Percentiles rank a stretch among this genome's conserved stretches.
Evolutionary conservation across 2,797 vertebrate species (phyloP).

Genomic region (Avahi laniger): DNA sequence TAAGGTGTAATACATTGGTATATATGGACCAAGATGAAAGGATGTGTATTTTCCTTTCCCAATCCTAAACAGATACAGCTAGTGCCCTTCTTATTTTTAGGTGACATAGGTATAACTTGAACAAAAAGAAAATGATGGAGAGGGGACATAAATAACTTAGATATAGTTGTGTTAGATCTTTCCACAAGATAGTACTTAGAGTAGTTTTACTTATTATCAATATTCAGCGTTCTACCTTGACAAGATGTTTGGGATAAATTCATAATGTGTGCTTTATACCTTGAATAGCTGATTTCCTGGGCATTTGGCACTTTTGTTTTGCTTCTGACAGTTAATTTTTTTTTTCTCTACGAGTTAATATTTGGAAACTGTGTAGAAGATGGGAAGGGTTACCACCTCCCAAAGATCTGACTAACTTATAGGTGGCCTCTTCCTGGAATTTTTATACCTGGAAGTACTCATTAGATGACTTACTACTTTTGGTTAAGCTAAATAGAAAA

Average conservation of each 20-base stretch:
- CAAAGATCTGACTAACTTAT: not conserved
- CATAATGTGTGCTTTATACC: not conserved
- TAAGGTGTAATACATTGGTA: not conserved
- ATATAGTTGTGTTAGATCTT: not conserved
- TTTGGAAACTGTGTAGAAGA: not conserved
- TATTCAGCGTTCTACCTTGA: not conserved
- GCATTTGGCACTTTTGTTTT: not conserved
- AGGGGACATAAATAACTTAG: not conserved
- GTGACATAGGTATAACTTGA: not conserved
- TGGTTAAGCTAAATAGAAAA: conserved; percentile 15
- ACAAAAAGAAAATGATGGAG: not conserved
- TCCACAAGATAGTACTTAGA: not conserved
- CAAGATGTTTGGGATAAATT: not conserved
- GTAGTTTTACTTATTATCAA: not conserved
- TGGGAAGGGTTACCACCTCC: no score
- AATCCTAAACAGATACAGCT: not conserved
- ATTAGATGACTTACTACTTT: not conserved
- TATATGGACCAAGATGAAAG: not conserved
- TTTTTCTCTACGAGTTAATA: not conserved
- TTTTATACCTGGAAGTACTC: not conserved
- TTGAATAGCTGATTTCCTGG: not conserved
- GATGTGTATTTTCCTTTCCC: not conserved
- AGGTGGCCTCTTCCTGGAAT: not conserved
- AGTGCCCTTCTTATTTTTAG: not conserved
- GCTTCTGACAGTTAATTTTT: not conserved